Base-by-base conservation (phyloP, 1,140 invertebrate genomes). In the Drosophila sturtevanti region DNA sequence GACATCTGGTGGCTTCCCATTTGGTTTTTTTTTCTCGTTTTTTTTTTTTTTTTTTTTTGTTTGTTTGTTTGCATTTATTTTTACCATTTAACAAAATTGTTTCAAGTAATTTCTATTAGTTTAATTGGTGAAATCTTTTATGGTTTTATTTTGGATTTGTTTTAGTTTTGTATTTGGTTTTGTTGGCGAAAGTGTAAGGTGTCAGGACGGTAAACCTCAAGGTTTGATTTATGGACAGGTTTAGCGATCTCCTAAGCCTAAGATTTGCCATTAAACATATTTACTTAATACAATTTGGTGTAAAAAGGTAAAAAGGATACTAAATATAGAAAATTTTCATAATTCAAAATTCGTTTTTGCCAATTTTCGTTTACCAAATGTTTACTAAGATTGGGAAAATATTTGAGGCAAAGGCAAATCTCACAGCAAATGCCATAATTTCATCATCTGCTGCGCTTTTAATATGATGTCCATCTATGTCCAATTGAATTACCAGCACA, bases 101-200 rank as follows among this genome's bases (percentile, higher is more conserved):
- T 86, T 74, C 81, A 66, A 86, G 81, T 87, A 86, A 86, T 86
- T 86, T 87, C 78, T 79, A 70, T 63, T 78, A 81, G 78, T 86
- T 79, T 86, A 87, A 87, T 86, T 86, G 81, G 81, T 77, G 81
- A 86, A 86, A 86, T 72, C 87, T 63, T 34, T 65, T 63, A 68
- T 73, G 54, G 59, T 72, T 66, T 72, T 34, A 7, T 44, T 52
- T 52, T 54, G 41, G 60, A 65, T 63, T 72, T 18, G 35, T 18
- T 44, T 31, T 68, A 34, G 22, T 52, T 38, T 60, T n/a, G 31
- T 27, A 52, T 31, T 24, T 41, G 22, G 55, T 18, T 35, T 58
- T 18, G 55, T 48, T 21, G 14, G 41, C 41, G 41, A 48, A 48
- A 48, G 41, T 21, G 14, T 9, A 14, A 44, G 41, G 14, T 14